Base-by-base conservation (phyloP, 2,797 vertebrate genomes). In the Scolopax bukidnonensis region DNA sequence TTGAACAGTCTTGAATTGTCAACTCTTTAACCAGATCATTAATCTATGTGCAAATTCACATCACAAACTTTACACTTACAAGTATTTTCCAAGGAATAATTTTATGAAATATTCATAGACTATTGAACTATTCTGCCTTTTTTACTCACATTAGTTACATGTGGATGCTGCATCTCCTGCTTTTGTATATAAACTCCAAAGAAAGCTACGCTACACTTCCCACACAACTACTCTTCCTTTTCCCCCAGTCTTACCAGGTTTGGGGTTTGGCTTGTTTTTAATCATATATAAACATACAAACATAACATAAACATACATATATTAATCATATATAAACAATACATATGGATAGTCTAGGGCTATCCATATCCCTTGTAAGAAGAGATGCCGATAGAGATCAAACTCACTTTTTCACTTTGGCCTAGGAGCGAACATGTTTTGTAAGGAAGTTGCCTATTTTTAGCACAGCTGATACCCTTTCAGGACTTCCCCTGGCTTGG, bases 51-150 rank as follows among this genome's bases (percentile, higher is more conserved):
- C 51, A 38, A 57, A 71, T 60, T 38, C 63, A 48, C 51, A 19
- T 50, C 47, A 57, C 32, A 54, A 82, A 51, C 48, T 59, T 50
- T 14, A 43, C 43, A 38, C 59, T 61, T 63, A 74, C 38, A 59
- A 93, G 71, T 79, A 82, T 61, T 92, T 93, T 88, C 76, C 80
- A 83, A 71, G 60, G 84, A 84, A 75, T 87, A 92, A 76, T 79
- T 84, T 67, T 13, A 84, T 84, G 45, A 89, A 93, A 87, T 85
- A 91, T 63, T 96, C 57, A 78, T 32, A 56, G 73, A 48, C 48
- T 57, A 53, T n/a, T 38, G 53, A 84, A 32, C 27, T 48, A 45
- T 64, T 73, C 68, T 36, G 16, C 33, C 40, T 56, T 43, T 85
- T 25, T 69, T 50, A 60, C n/a, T 65, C 40, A 17, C 63, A 50